Base-by-base conservation (phyloP, 2,888 invertebrate genomes). In the Frankliniella intonsa region DNA sequence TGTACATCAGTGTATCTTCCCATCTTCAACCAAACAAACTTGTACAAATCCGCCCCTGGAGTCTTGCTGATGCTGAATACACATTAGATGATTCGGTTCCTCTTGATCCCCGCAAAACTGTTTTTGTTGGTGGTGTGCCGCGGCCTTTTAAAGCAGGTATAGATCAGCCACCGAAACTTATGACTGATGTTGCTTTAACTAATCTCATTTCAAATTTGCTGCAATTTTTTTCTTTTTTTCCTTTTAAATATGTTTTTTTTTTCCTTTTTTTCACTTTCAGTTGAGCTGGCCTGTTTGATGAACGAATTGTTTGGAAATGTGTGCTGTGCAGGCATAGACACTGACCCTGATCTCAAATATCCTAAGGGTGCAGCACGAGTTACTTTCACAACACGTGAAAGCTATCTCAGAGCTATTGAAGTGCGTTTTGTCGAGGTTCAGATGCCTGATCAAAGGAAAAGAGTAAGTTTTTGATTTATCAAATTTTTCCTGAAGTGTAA, bases 11-110 rank as follows among this genome's bases (percentile, higher is more conserved):
- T 89, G 98, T 99, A 81, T 98, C 98, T 55, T 98, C 98, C 85
- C 99, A 99, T 80, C 99, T 99, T 83, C 99, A 99, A 90, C 97
- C 98, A 90, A 98, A 99, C 90, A 99, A 99, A 90, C 98, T 98
- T 19, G 99, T 99, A 84, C 98, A 97, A 91, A 98, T 99, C 88
- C 92, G 98, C 87, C 98, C 98, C 83, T 99, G 98, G 98, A 93
- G 96, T 87, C 91, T 99, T 85, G 96, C 96, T 84, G 98, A 99
- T 89, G 98, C 98, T 0, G 98, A 99, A 89, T 99, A 97, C 89
- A 98, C 99, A 84, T 91, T 98, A 86, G 97, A 99, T 89, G 98
- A 97, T 19, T 96, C 96, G 85, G 96, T 98, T 94, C 97, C 97
- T 27, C 91, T 99, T 83, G 99, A 99, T 89, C 98, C 98, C 69